Conservation (phyloP, 1,140 invertebrate species). For the Battus philenor region DNA sequence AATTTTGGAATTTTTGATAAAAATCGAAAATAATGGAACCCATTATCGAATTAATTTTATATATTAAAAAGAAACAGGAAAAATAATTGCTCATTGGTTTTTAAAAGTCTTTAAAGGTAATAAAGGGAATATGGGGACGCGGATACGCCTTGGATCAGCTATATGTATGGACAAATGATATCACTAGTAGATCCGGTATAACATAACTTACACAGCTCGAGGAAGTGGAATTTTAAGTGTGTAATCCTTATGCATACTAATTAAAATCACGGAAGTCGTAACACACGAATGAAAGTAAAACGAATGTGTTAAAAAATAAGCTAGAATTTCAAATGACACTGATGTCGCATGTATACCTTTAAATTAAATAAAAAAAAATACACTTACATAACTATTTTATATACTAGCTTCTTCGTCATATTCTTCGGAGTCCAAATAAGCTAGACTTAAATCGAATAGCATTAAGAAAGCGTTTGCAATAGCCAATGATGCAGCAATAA, state of each 20-base stretch:
- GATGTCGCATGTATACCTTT: constrained; percentile 4
- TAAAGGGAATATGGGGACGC: constrained; percentile 5
- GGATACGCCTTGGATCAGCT: constrained; percentile 1
- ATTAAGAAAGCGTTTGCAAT: constrained; percentile 48
- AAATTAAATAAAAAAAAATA: too few species aligned
- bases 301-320: not conserved
- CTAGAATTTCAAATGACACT: not conserved
- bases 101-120: too few species aligned
- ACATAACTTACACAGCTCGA: not conserved
- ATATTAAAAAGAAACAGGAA: too few species aligned
- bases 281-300: constrained; percentile 5
- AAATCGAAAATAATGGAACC: too few species aligned
- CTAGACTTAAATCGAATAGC: constrained; percentile 57
- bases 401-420: constrained; percentile 56
- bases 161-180: constrained; percentile 14
- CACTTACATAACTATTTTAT: constrained; percentile 30
- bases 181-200: not conserved
- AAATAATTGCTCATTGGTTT: not conserved
- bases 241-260: constrained; percentile 4
- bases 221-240: constrained; percentile 14
- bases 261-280: constrained; percentile 11
- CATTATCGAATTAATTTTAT: too few species aligned
- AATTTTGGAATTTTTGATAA: too few species aligned
- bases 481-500: constrained; percentile 36
- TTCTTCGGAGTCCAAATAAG: constrained; percentile 63